A percentile compares a stretch with the other conserved stretches of the same genome.
Evolutionary conservation across 2,113 vertebrate species (phyloP).

Genomic region (Crypturellus undulatus): DNA sequence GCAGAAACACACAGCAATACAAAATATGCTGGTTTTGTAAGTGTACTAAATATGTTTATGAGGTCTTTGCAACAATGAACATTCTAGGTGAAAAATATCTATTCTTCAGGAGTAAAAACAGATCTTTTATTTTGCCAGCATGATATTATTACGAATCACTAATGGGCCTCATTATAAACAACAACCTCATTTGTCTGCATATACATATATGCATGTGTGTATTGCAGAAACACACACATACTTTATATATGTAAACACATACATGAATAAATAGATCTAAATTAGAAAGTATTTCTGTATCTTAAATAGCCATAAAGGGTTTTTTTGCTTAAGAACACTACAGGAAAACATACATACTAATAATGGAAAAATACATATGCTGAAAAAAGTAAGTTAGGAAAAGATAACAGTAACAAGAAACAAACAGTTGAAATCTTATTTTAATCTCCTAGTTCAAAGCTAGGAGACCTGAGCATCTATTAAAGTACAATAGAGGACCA

Average conservation of each 20-base stretch:
- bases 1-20: background rate
- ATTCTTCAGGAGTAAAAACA: background rate
- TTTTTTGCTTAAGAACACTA: background rate
- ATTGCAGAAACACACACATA: background rate
- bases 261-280: background rate
- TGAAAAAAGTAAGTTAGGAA: slow-evolving; percentile 47
- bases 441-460: slow-evolving; percentile 23
- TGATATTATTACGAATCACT: background rate
- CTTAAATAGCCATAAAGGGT: background rate
- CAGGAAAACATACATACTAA: background rate
- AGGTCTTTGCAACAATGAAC: background rate
- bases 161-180: background rate
- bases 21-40: background rate
- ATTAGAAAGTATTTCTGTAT: background rate
- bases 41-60: background rate
- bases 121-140: background rate
- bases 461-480: slow-evolving; percentile 8
- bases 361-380: background rate
- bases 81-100: background rate
- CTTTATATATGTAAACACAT: background rate
- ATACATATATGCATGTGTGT: background rate
- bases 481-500: slow-evolving; percentile 34
- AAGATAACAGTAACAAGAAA: slow-evolving; percentile 45
- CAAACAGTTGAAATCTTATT: slow-evolving; percentile 53
- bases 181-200: background rate